Evolutionary conservation across 2,888 invertebrate species (phyloP), one percentile per base, ranked within the genome.

Genomic region (Seira ritae): DNA sequence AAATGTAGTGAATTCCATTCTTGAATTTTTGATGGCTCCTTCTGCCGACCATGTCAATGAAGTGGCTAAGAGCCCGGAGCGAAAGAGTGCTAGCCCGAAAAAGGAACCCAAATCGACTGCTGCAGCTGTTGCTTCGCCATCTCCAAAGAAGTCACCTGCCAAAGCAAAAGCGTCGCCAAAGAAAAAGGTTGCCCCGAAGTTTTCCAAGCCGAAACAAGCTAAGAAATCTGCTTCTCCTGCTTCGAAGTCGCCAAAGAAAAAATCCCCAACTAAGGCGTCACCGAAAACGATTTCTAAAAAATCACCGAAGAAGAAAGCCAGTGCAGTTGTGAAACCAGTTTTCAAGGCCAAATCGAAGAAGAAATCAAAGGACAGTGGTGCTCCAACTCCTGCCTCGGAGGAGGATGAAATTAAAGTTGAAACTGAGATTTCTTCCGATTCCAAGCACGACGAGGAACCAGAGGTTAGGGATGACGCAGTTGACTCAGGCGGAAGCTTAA

Each of bases 21-120:
- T 85, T 55, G 75, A 81, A n/a, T 85, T 85, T 67, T 75, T 76
- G 31, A 20, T 85, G 10, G 23, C 66, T 3, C 85, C 85, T 62
- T 72, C 72, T 60, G 24, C 24, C 1, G 24, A 72, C 8, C 12
- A n/a, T 10, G 72, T 72, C n/a, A 55, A 55, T 31, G 8, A n/a
- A 3, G 67, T 17, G 12, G 65, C 37, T 15, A 80, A 67, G 62
- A 50, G 10, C 23, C 62, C 8, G 50, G n/a, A 55, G 42, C 10
- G 37, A 19, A 60, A 20, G 55, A 67, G 46, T 12, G 72, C 66
- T 1, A 19, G n/a, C 10, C 19, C 70, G 4, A 50, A 2, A 22
- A 76, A 70, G 46, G 69, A 20, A n/a, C 31, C 70, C 12, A 22
- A 12, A 1, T 46, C 42, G 17, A 37, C n/a, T 42, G 6, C 42